phyloP scores from a whole-genome alignment of 2,113 vertebrate species.

The Gallinago paraguaiae region DNA sequence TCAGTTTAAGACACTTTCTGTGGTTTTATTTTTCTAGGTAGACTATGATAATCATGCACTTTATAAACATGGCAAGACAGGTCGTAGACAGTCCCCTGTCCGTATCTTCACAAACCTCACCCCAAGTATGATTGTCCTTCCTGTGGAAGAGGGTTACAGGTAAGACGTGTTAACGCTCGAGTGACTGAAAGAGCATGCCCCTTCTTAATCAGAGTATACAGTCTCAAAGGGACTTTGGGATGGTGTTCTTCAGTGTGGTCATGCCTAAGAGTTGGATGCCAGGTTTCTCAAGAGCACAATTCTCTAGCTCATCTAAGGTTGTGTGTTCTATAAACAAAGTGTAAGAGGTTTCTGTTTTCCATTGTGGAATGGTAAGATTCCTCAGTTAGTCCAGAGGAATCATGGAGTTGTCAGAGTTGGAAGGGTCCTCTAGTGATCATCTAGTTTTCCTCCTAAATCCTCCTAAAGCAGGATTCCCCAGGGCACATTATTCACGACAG shows the following conservation, averaged over 20 bases:
- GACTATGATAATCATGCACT: slow-evolving; percentile 96
- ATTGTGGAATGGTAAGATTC: neutral
- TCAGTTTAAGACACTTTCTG: neutral
- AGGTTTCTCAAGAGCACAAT: neutral
- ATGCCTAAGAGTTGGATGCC: neutral
- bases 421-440: too few species aligned
- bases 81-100: slow-evolving; percentile 92
- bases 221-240: neutral
- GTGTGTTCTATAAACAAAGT: neutral
- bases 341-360: neutral
- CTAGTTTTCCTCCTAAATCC: too few species aligned
- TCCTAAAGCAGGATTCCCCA: too few species aligned
- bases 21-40: slow-evolving; percentile 78
- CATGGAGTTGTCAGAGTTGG: too few species aligned
- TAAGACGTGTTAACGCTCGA: slow-evolving; percentile 36
- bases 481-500: too few species aligned
- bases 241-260: neutral
- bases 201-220: neutral
- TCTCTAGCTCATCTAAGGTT: neutral
- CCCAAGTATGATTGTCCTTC: slow-evolving; percentile 81
- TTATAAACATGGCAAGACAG: slow-evolving; percentile 92
- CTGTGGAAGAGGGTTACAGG: slow-evolving; percentile 92
- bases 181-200: neutral
- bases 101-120: slow-evolving; percentile 91
- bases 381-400: neutral